These are phyloP conservation scores for Xestia ashworthii DNA, from an alignment of 2,888 invertebrate species.

Conservation along the genomic window DNA sequence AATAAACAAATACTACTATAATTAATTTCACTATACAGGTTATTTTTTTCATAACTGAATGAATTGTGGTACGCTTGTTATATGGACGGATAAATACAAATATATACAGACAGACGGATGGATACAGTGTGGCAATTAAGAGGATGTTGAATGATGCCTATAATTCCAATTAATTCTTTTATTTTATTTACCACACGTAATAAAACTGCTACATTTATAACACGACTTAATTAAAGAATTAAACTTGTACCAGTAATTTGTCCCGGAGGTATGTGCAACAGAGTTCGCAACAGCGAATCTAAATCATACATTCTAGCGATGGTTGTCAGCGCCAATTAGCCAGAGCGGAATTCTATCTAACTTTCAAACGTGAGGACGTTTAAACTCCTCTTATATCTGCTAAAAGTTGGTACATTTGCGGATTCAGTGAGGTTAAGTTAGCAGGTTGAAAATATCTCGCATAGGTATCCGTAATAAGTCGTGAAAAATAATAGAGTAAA, in stretches of 20 bases:
- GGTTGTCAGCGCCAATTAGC: constrained; percentile 60
- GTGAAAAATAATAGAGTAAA: not conserved
- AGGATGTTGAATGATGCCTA: constrained; percentile 1
- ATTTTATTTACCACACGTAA: constrained; percentile 28
- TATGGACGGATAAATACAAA: too few relatives aligned
- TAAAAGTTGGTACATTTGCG: constrained; percentile 4
- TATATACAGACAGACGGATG: too few relatives aligned
- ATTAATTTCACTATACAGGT: not conserved
- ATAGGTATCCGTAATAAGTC: not conserved
- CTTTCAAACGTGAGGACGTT: constrained; percentile 47
- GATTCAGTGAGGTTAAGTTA: not conserved
- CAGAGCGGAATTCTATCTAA: constrained; percentile 48
- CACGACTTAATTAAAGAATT: constrained; percentile 52
- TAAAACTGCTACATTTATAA: constrained; percentile 38
- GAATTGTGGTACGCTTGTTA: not conserved
- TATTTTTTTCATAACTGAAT: not conserved
- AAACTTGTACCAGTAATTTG: constrained; percentile 42
- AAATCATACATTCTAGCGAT: constrained; percentile 62
- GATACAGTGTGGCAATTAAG: not conserved
- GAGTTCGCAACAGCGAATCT: constrained; percentile 51
- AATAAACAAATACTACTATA: not conserved
- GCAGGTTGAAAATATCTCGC: not conserved
- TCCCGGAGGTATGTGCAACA: constrained; percentile 53
- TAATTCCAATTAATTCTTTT: constrained; percentile 19
- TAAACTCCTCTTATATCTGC: not conserved